These are phyloP conservation scores for Lasioglossum lativentre DNA, from an alignment of 2,888 invertebrate species.

Conservation along the genomic window DNA sequence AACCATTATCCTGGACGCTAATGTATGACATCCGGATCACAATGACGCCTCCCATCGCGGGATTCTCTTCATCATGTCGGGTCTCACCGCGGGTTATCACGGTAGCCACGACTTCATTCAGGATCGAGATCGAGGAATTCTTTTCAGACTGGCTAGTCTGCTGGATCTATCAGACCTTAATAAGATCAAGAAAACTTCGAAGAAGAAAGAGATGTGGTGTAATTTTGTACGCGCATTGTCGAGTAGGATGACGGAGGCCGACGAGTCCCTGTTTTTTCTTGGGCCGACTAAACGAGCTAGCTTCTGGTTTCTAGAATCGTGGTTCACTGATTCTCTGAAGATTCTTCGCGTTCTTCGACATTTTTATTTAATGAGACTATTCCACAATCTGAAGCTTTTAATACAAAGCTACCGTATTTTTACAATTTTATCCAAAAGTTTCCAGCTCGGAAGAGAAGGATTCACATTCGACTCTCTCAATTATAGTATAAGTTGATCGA, in stretches of 20 bases:
- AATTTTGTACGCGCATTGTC: conserved; percentile 70
- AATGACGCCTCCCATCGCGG: conserved; percentile 70
- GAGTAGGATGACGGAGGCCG: conserved; percentile 33
- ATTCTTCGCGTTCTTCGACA: not conserved
- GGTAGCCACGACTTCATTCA: conserved; percentile 75
- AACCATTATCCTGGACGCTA: conserved; percentile 64
- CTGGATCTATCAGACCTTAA: conserved; percentile 63
- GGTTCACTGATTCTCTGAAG: not conserved
- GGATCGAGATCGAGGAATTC: conserved; percentile 73
- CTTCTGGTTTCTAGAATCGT: conserved; percentile 68
- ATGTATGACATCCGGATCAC: conserved; percentile 74
- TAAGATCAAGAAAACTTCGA: conserved; percentile 55
- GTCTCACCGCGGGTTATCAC: conserved; percentile 68
- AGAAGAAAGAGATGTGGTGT: conserved; percentile 39
- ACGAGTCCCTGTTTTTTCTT: conserved; percentile 31
- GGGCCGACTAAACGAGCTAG: conserved; percentile 57
- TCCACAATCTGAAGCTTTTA: no score
- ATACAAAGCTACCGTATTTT: no score
- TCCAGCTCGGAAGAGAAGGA: no score
- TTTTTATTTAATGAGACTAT: no score
- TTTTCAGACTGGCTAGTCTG: conserved; percentile 55
- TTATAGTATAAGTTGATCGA: no score
- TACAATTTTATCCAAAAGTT: no score
- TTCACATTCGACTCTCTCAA: no score
- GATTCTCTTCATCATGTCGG: conserved; percentile 70